Evolutionary conservation across 2,797 vertebrate genomes (phyloP).

Genomic region (Crenuchus spilurus): DNA sequence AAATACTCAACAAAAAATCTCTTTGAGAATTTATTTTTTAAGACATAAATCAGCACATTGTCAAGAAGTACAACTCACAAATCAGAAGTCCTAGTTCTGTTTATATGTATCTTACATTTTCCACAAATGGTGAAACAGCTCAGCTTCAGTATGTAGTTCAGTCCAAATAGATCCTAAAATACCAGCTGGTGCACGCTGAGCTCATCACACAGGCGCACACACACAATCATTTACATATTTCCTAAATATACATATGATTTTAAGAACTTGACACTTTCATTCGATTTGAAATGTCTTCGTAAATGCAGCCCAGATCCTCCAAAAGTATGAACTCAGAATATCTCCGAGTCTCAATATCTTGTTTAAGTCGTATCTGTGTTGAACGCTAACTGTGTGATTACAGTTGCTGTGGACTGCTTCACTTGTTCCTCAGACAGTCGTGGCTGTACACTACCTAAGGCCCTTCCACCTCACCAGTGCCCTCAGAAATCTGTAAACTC

Average conservation of each 20-base stretch:
- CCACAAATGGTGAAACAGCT: neutral
- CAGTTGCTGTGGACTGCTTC: neutral
- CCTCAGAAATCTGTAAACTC: neutral
- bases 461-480: neutral
- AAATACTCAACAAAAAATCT: neutral
- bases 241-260: neutral
- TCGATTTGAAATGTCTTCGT: neutral
- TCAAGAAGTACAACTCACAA: no score
- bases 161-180: neutral
- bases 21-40: neutral
- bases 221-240: neutral
- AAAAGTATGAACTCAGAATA: neutral
- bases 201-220: neutral
- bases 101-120: neutral
- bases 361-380: neutral
- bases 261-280: neutral
- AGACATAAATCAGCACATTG: no score
- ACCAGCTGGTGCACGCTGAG: neutral
- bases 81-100: no score
- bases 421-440: neutral
- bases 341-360: neutral
- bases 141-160: neutral
- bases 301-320: neutral
- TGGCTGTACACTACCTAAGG: conserved; percentile 8
- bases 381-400: neutral